Conservation (phyloP, 1,140 invertebrate genomes). For the Atta texana region DNA sequence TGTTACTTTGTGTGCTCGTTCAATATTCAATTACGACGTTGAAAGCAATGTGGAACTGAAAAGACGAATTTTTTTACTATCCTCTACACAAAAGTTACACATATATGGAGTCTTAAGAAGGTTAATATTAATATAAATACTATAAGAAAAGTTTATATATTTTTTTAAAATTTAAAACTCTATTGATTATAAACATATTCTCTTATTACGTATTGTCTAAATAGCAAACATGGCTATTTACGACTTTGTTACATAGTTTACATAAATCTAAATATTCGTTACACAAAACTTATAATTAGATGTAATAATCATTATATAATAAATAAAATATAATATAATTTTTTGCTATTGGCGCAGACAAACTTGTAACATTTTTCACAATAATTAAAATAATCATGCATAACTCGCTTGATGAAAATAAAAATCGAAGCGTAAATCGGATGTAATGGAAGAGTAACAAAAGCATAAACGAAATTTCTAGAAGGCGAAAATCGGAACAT, state of each 20-base stretch:
- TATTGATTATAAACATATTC: neutral
- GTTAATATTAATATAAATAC: neutral
- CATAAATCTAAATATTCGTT: neutral
- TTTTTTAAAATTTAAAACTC: neutral
- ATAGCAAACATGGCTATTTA: neutral
- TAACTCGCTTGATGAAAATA: neutral
- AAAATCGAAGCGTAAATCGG: no score
- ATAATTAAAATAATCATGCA: conserved; percentile 53
- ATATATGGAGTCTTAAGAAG: neutral
- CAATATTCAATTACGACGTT: conserved; percentile 3
- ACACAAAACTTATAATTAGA: no score
- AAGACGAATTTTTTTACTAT: neutral
- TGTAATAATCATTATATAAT: neutral
- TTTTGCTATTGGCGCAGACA: neutral
- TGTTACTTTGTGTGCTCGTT: neutral
- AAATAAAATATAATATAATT: neutral
- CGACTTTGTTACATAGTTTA: neutral
- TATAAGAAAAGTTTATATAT: neutral
- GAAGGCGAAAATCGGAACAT: no score
- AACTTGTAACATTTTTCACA: conserved; percentile 1
- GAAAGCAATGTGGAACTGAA: neutral
- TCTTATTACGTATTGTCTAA: neutral
- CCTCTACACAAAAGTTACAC: neutral
- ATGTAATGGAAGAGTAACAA: no score
- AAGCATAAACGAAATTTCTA: no score